Conservation (phyloP, 2,888 invertebrate species). For the Drosophila stalkeri region DNA sequence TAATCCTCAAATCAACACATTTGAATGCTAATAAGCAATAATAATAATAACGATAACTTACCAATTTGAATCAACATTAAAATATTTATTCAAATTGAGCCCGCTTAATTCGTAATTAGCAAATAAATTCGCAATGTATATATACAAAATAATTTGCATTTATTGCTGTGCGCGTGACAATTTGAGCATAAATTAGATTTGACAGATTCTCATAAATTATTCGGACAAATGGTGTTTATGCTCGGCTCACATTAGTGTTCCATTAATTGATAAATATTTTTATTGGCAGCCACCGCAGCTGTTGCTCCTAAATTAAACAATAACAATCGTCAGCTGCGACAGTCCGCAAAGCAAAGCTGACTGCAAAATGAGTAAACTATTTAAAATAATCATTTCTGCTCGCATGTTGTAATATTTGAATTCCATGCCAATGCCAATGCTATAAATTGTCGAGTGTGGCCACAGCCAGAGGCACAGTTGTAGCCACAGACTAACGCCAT, state of each 20-base stretch:
- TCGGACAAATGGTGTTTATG: slow-evolving; percentile 7
- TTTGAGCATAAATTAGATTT: slow-evolving; percentile 46
- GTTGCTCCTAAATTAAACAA: slow-evolving; percentile 47
- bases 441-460: slow-evolving; percentile 43
- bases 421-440: slow-evolving; percentile 57
- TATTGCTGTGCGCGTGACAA: slow-evolving; percentile 38
- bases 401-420: slow-evolving; percentile 35
- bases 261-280: slow-evolving; percentile 69
- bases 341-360: slow-evolving; percentile 34
- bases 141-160: slow-evolving; percentile 28
- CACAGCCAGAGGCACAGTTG: slow-evolving; percentile 26
- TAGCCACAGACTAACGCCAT: slow-evolving; percentile 39
- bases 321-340: slow-evolving; percentile 44
- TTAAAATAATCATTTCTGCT: not conserved
- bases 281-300: slow-evolving; percentile 26
- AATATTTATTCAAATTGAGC: slow-evolving; percentile 12
- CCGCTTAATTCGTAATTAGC: slow-evolving; percentile 8
- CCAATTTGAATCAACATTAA: slow-evolving; percentile 8
- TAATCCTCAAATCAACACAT: not conserved
- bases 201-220: slow-evolving; percentile 20
- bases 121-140: slow-evolving; percentile 32
- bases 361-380: slow-evolving; percentile 7
- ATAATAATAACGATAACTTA: slow-evolving; percentile 2
- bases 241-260: slow-evolving; percentile 19
- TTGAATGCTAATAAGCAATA: slow-evolving; percentile 15